A percentile compares a stretch with the other conserved stretches of the same genome.
Conservation (phyloP, 2,113 vertebrate genomes). For the Oophaga pumilio region DNA sequence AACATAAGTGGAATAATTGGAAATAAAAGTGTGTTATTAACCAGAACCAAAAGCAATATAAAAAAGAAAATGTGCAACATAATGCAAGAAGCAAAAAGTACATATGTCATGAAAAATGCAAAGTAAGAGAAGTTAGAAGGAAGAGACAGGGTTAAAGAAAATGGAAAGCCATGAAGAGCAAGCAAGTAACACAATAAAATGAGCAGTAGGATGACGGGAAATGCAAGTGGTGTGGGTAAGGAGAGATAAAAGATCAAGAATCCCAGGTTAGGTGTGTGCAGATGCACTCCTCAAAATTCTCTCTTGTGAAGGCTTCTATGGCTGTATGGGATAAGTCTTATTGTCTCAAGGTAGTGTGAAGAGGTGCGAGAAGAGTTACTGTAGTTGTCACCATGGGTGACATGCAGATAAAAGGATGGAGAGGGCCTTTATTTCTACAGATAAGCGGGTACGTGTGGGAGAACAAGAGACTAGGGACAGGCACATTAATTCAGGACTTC, state of each 20-base stretch:
- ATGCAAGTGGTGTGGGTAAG: conserved; percentile 45
- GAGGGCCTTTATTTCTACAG: conserved; percentile 4
- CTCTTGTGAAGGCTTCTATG: conserved; percentile 10
- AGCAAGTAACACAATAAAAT: conserved; percentile 29
- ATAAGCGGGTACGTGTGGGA: conserved; percentile 1
- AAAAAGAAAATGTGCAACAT: neutral
- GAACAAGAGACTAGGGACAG: conserved; percentile 17
- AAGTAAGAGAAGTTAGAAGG: conserved; percentile 1
- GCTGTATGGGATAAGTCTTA: neutral
- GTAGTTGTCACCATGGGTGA: conserved; percentile 15
- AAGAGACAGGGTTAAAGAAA: conserved; percentile 13
- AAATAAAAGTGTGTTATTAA: conserved; percentile 3
- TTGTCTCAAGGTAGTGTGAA: neutral
- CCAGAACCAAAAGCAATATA: neutral
- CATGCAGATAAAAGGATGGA: conserved; percentile 7
- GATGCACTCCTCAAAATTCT: conserved; percentile 9
- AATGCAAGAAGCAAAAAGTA: neutral
- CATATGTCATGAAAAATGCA: neutral
- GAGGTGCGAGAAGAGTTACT: neutral
- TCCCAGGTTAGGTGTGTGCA: conserved; percentile 50
- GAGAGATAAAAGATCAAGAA: conserved; percentile 58
- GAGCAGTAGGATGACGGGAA: conserved; percentile 27
- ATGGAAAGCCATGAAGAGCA: neutral
- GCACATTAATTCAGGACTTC: conserved; percentile 35
- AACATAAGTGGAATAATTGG: conserved; percentile 18